phyloP scores from a whole-genome alignment of 2,888 invertebrate genomes.

The Pristionchus maxplancki region DNA sequence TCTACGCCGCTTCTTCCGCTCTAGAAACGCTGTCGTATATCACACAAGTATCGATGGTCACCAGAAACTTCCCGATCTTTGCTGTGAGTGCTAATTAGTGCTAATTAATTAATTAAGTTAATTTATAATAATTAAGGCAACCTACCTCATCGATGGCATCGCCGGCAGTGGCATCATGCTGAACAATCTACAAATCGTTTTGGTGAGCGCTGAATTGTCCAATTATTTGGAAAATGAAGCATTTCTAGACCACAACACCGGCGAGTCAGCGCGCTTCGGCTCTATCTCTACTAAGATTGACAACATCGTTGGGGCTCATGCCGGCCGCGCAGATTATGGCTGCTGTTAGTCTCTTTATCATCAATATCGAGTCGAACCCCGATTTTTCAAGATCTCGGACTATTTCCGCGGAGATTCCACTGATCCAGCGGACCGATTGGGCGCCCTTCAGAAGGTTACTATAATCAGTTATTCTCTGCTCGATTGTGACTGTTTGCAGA shows the following conservation, averaged over 20 bases:
- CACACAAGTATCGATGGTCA: neutral
- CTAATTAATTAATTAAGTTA: neutral
- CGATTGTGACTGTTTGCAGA: neutral
- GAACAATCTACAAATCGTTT: neutral
- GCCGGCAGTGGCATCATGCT: neutral
- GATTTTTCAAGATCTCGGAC: neutral
- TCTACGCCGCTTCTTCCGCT: neutral
- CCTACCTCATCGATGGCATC: neutral
- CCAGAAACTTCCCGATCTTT: neutral
- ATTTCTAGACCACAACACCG: neutral
- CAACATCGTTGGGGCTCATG: neutral
- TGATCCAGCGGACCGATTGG: neutral
- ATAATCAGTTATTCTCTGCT: neutral
- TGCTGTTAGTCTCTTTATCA: neutral
- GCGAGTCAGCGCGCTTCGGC: neutral
- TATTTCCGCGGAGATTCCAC: slow-evolving; percentile 2
- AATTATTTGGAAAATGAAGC: neutral
- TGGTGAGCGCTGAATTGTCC: neutral
- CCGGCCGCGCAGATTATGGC: neutral
- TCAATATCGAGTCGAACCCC: no score
- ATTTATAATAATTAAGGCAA: neutral
- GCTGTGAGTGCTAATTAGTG: neutral
- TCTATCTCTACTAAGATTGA: neutral
- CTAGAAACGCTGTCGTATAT: neutral
- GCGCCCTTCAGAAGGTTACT: neutral